Percentiles rank a stretch among this genome's conserved stretches.
phyloP scores from a whole-genome alignment of 2,113 vertebrate species.

The Triplophysa tibetana region DNA sequence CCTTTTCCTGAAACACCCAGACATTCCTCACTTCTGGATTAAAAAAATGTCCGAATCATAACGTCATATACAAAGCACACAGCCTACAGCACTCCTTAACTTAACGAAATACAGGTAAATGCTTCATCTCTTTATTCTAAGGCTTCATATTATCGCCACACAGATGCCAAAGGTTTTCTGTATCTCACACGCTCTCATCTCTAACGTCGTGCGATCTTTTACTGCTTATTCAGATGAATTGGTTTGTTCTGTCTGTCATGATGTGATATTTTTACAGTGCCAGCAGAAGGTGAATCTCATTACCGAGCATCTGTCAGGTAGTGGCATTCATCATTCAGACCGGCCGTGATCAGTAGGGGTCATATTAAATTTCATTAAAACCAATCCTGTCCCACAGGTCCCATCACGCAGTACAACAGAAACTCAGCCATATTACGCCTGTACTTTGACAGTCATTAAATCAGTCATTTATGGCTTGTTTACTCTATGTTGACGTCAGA shows the following conservation, averaged over 20 bases:
- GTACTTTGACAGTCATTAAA: not conserved
- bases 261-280: slow-evolving; percentile 26
- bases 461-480: slow-evolving; percentile 3
- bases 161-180: slow-evolving; percentile 34
- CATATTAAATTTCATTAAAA: slow-evolving; percentile 30
- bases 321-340: not conserved
- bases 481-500: not conserved
- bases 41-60: not conserved
- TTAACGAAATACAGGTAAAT: slow-evolving; percentile 4
- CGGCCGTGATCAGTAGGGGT: slow-evolving; percentile 2
- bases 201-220: slow-evolving; percentile 10
- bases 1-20: not conserved
- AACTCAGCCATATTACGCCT: slow-evolving; percentile 13
- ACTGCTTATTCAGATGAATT: slow-evolving; percentile 8
- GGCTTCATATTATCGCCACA: slow-evolving; percentile 20
- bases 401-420: not conserved
- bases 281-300: slow-evolving; percentile 5
- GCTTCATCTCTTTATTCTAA: slow-evolving; percentile 2
- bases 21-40: slow-evolving; percentile 11
- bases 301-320: slow-evolving; percentile 23
- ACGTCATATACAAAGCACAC: slow-evolving; percentile 50
- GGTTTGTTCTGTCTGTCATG: slow-evolving; percentile 19
- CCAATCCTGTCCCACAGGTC: not conserved
- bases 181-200: slow-evolving; percentile 16
- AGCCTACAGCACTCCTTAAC: not conserved